These are phyloP conservation scores for Selenia dentaria DNA, from an alignment of 2,888 invertebrate genomes.

Conservation along the genomic window DNA sequence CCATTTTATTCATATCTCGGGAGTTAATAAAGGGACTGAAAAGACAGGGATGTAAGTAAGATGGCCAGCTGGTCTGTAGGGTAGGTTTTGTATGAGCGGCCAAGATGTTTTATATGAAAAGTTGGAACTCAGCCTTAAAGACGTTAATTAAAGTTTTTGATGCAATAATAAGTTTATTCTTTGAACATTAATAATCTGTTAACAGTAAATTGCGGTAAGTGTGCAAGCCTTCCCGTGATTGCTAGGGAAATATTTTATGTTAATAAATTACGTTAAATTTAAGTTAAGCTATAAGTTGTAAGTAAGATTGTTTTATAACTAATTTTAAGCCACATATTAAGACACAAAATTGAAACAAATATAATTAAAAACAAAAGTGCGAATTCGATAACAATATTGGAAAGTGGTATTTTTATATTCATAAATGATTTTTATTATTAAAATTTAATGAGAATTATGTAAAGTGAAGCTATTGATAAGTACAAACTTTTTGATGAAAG, in stretches of 20 bases:
- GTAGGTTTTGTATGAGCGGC: slow-evolving; percentile 77
- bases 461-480: slow-evolving; percentile 66
- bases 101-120: slow-evolving; percentile 63
- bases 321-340: slow-evolving; percentile 47
- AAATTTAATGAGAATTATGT: slow-evolving; percentile 48
- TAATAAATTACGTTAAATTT: slow-evolving; percentile 33
- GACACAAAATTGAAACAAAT: slow-evolving; percentile 53
- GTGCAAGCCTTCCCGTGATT: slow-evolving; percentile 3
- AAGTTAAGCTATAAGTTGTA: slow-evolving; percentile 47
- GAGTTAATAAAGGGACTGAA: slow-evolving; percentile 67
- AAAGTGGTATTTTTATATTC: slow-evolving; percentile 78
- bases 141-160: slow-evolving; percentile 28
- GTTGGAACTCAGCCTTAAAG: slow-evolving; percentile 45
- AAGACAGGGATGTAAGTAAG: slow-evolving; percentile 76
- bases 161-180: slow-evolving; percentile 7
- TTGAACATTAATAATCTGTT: neutral
- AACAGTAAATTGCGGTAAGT: neutral
- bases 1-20: slow-evolving; percentile 65
- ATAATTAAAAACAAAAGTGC: slow-evolving; percentile 59
- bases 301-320: slow-evolving; percentile 37
- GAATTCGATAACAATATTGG: slow-evolving; percentile 69
- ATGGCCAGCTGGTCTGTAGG: slow-evolving; percentile 59
- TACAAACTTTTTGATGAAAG: slow-evolving; percentile 70
- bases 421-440: slow-evolving; percentile 62
- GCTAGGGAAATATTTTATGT: neutral